Base-by-base conservation (phyloP, 2,888 invertebrate genomes). In the Hirtodrosophila trivittata region DNA sequence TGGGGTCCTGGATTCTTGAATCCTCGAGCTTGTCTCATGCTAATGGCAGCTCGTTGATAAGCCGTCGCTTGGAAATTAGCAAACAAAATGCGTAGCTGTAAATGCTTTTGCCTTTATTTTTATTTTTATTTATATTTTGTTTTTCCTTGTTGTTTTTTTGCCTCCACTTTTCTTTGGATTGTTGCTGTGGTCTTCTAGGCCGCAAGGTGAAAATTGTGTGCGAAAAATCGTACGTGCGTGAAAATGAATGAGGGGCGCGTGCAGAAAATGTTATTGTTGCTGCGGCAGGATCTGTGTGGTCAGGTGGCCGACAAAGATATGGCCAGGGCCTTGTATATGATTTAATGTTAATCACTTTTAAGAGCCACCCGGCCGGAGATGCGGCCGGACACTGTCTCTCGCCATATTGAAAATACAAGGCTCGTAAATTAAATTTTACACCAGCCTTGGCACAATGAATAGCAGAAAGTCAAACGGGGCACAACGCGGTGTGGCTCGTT, bases 31-130 rank as follows among this genome's bases (percentile, higher is more conserved):
- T n/a, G 60, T 47, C 56, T 54, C 47, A 50, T 42, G 47, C 67
- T 78, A 78, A 78, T 76, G 86, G 77, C 59, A 49, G 76, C 76
- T 76, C 54, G 69, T 83, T 77, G 77, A 83, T 84, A 86, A 84
- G 86, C 76, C 60, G 58, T 47, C 62, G 56, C 64, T 45, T 18
- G 35, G 57, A 86, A 87, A 86, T 86, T 86, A 86, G 84, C 82
- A 87, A 87, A 86, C 87, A 86, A 84, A 86, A 56, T 81, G 87
- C 87, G 86, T 87, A 86, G 75, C 75, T 76, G 75, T 84, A 84
- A 86, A 87, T 82, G 80, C 75, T 75, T 72, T 66, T 73, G 57
- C 75, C 16, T 73, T 55, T 60, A 57, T 49, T 21, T 52, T 57
- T 45, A 45, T 43, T 37, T 16, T 41, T 33, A 14, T 25, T 42